These are phyloP conservation scores for Alosa alosa DNA, from an alignment of 2,113 vertebrate genomes.

Conservation along the genomic window DNA sequence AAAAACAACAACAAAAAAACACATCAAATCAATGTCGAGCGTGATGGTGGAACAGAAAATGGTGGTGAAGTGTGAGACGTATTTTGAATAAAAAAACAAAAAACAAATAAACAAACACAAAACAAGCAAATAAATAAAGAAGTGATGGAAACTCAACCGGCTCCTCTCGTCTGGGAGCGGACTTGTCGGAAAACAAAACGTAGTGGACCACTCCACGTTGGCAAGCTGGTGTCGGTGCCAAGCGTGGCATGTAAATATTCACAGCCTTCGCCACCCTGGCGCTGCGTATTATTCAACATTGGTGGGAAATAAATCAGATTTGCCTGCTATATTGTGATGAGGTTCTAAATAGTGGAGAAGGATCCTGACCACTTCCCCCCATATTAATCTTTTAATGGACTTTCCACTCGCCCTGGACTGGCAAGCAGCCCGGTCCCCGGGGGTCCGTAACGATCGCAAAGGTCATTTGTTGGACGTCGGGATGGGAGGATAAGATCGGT, in stretches of 20 bases:
- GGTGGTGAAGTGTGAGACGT: conserved; percentile 45
- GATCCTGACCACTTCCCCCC: conserved; percentile 69
- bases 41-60: conserved; percentile 53
- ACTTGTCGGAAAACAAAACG: conserved; percentile 25
- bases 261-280: conserved; percentile 33
- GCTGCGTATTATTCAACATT: conserved; percentile 56
- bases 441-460: conserved; percentile 61
- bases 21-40: conserved; percentile 48
- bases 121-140: background rate
- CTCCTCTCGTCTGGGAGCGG: background rate
- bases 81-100: conserved; percentile 16
- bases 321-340: conserved; percentile 54
- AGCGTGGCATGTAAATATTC: conserved; percentile 34
- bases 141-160: background rate
- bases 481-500: conserved; percentile 70
- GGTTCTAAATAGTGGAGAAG: conserved; percentile 66
- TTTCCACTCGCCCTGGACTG: conserved; percentile 64
- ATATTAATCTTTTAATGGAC: conserved; percentile 80
- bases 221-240: conserved; percentile 26
- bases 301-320: conserved; percentile 66
- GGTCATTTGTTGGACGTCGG: conserved; percentile 71
- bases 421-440: conserved; percentile 60
- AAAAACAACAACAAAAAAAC: too few species aligned
- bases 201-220: conserved; percentile 25
- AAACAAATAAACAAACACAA: background rate